Conservation (phyloP, 2,113 vertebrate genomes). For the Psephotus haematonotus region DNA sequence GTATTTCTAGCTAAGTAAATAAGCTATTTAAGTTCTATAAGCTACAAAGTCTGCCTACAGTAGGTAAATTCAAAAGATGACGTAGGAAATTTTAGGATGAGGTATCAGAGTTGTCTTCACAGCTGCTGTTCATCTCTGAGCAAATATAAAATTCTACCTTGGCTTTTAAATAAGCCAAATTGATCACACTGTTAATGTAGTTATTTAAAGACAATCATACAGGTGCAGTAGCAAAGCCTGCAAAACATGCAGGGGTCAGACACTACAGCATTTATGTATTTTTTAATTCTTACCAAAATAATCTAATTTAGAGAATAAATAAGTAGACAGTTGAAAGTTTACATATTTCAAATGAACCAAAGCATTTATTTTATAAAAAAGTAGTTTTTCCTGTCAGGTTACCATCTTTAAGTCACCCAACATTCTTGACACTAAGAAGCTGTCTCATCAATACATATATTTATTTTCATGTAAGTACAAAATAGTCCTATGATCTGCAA, state of each 20-base stretch:
- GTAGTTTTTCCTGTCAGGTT: not conserved
- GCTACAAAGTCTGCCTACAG: not conserved
- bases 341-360: not conserved
- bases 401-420: not conserved
- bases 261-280: not conserved
- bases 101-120: not conserved
- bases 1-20: not conserved
- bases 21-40: not conserved
- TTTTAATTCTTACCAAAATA: not conserved
- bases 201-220: not conserved
- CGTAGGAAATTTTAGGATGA: not conserved
- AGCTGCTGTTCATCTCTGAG: not conserved
- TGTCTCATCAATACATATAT: not conserved
- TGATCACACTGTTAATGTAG: not conserved
- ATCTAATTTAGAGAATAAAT: not conserved
- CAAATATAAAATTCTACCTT: not conserved
- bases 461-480: not conserved
- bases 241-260: not conserved
- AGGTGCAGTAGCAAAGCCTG: not conserved
- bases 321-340: not conserved
- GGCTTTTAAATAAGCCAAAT: not conserved
- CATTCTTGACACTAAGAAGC: not conserved
- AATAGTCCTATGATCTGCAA: not conserved
- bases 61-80: not conserved
- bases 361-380: not conserved